Percentiles rank a stretch among this genome's conserved stretches.
Evolutionary conservation across 2,797 vertebrate genomes (phyloP).

Genomic region (Distichodus sexfasciatus): DNA sequence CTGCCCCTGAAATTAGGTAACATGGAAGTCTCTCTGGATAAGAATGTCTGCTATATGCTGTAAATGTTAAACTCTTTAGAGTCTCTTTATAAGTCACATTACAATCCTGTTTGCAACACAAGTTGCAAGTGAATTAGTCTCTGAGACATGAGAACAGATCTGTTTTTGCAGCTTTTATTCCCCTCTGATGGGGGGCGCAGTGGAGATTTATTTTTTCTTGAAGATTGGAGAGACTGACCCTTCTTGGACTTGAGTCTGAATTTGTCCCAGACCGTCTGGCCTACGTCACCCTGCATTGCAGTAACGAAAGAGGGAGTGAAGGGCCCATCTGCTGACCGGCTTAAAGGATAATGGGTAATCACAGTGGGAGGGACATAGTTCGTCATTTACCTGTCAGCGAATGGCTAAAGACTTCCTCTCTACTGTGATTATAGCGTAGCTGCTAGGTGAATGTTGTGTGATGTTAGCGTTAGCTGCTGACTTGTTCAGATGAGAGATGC

Average conservation of each 20-base stretch:
- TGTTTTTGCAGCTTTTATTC: too few species aligned
- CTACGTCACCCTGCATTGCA: background rate
- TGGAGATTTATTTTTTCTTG: too few species aligned
- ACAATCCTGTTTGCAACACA: too few species aligned
- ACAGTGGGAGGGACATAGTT: background rate
- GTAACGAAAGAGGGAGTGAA: background rate
- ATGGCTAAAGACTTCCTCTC: background rate
- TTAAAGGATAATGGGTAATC: conserved; percentile 66
- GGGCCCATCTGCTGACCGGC: conserved; percentile 59
- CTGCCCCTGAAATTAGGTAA: too few species aligned
- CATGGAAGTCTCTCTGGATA: too few species aligned
- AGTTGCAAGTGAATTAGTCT: too few species aligned
- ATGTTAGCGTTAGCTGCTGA: background rate
- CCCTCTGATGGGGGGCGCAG: too few species aligned
- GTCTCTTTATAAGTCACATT: too few species aligned
- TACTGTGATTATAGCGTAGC: background rate
- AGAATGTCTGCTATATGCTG: too few species aligned
- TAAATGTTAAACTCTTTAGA: too few species aligned
- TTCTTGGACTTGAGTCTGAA: background rate
- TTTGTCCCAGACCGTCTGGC: conserved; percentile 5
- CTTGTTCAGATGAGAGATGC: conserved; percentile 49
- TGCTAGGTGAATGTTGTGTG: background rate
- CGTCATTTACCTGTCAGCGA: background rate
- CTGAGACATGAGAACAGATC: too few species aligned
- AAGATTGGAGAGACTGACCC: background rate